Conservation (phyloP, 1,140 invertebrate species). For the Drosophila asahinai region DNA sequence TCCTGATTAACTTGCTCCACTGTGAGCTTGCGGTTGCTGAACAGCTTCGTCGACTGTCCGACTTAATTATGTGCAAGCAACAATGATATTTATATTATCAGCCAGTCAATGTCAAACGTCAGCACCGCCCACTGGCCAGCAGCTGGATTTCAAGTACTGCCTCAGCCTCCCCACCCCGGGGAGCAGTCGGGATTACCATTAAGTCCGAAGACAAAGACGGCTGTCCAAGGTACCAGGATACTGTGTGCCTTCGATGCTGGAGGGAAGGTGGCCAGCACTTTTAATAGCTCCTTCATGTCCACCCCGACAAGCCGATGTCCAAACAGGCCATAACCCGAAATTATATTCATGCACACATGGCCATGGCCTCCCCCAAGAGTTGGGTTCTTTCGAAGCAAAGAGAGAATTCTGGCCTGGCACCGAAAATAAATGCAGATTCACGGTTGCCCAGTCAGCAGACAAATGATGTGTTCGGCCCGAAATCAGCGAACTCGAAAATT, state of each 20-base stretch:
- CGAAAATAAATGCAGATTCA: conserved; percentile 60
- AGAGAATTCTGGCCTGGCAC: neutral
- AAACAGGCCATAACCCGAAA: conserved; percentile 41
- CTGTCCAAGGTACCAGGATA: conserved; percentile 30
- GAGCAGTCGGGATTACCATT: conserved; percentile 43
- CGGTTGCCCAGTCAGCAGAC: conserved; percentile 63
- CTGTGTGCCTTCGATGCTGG: conserved; percentile 2
- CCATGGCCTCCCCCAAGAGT: conserved; percentile 21
- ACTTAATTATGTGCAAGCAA: conserved; percentile 81
- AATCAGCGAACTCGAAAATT: conserved; percentile 59
- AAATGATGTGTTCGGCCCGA: conserved; percentile 56
- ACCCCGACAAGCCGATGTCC: conserved; percentile 9
- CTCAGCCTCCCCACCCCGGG: neutral
- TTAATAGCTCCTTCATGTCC: conserved; percentile 48
- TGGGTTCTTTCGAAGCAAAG: conserved; percentile 9
- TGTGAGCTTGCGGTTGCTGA: conserved; percentile 42
- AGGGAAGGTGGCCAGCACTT: neutral
- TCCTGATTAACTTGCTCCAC: conserved; percentile 10
- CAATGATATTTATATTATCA: conserved; percentile 83
- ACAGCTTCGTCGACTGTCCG: conserved; percentile 63
- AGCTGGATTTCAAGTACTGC: conserved; percentile 11
- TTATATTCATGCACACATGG: conserved; percentile 52
- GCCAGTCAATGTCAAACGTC: conserved; percentile 61
- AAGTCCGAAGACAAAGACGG: conserved; percentile 51
- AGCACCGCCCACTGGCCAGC: conserved; percentile 40